Evolutionary conservation across 1,140 invertebrate genomes (phyloP), one percentile per base, ranked within the genome.

Genomic region (Aphis gossypii): DNA sequence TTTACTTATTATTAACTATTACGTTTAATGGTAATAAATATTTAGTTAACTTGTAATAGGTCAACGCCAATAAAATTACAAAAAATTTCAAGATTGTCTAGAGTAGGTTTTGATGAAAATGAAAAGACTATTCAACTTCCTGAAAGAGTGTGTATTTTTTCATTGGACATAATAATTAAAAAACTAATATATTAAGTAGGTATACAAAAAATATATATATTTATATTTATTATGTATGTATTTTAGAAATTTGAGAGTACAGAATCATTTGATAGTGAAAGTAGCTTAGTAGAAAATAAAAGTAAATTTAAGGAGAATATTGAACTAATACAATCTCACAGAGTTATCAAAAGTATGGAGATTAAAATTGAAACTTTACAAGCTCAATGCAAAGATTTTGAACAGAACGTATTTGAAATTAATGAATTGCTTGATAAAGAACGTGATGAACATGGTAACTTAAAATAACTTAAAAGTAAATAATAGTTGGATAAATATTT

Each of bases 191-290:
- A 51, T 88, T 56, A 87, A 44, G 44, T 88, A 48, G 6, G 25
- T 51, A 51, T 88, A 51, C 18, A 88, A 35, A 21, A 35, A 54
- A 23, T 35, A 89, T 30, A 54, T 38, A 90, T 41, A 56, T 41
- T 60, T 90, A 60, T 41, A 68, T 44, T 90, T n/a, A 44, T 21
- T 20, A 30, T 68, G 41, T 82, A 25, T 60, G 30, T 84, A 48
- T 92, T 86, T 93, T 93, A 93, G 92, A 93, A 93, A 56, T 93
- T 93, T 44, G 92, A 93, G 56, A 93, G 92, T 25, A 93, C 92
- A 41, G 92, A 93, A 86, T 93, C 92, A 20, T 93, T 93, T 93
- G 92, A 93, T 44, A 93, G 82, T 54, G 92, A 86, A 83, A 93
- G 48, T 84, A 93, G 82, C 30, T 51, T 86, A 54, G 48, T 86